Conservation (phyloP, 2,113 vertebrate genomes). For the Rattus norvegicus region GRCr8 NC_086026.1:76873501-76874000, state of each 20-base stretch:
- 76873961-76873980: too few relatives aligned
- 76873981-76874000: too few relatives aligned
- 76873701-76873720: background rate
- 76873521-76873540: background rate
- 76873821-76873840: background rate
- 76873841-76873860: background rate
- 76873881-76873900: background rate
- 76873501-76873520: background rate
- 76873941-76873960: too few relatives aligned
- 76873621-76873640: background rate
- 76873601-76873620: background rate
- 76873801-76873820: background rate
- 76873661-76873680: background rate
- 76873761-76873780: background rate
- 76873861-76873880: background rate
- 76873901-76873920: too few relatives aligned
- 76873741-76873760: background rate
- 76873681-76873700: background rate
- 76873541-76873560: too few relatives aligned
- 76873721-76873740: background rate
- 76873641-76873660: background rate
- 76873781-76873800: background rate
- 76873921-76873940: too few relatives aligned
- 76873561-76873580: background rate
- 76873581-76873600: background rate